A percentile compares a stretch with the other conserved stretches of the same genome.
These are phyloP conservation scores for Isichthys henryi DNA, from an alignment of 2,113 vertebrate genomes.

Conservation along the genomic window DNA sequence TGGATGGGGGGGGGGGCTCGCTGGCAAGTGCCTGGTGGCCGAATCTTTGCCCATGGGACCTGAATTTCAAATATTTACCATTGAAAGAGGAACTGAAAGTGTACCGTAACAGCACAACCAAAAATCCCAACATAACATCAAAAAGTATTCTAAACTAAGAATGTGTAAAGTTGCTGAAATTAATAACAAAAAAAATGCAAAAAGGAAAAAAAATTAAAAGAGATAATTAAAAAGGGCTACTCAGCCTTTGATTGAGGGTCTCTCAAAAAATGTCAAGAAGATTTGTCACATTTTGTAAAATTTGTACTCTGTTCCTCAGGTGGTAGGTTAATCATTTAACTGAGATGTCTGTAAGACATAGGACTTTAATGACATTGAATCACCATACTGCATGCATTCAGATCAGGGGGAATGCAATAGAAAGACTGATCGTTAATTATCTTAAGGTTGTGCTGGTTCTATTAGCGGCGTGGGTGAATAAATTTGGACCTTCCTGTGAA, in stretches of 20 bases:
- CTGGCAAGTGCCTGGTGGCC: not conserved
- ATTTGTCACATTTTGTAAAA: not conserved
- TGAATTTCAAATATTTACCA: no score
- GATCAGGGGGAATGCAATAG: not conserved
- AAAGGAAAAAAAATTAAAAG: no score
- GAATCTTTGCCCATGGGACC: not conserved
- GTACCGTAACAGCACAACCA: not conserved
- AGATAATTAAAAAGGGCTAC: not conserved
- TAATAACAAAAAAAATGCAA: not conserved
- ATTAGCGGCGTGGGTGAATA: not conserved
- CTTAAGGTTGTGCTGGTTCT: not conserved
- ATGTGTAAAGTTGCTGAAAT: not conserved
- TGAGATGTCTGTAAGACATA: not conserved
- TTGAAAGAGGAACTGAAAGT: not conserved
- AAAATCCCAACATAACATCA: not conserved
- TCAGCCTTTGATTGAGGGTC: not conserved
- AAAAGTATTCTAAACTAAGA: not conserved
- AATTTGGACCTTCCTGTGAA: not conserved
- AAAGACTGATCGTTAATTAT: not conserved
- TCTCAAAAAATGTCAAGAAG: not conserved
- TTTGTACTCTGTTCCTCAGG: not conserved
- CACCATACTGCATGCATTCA: not conserved
- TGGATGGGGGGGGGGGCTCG: no score
- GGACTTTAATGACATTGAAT: not conserved
- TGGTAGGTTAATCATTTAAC: not conserved